Evolutionary conservation across 2,113 vertebrate genomes (phyloP).

Genomic region (Pica pica): DNA sequence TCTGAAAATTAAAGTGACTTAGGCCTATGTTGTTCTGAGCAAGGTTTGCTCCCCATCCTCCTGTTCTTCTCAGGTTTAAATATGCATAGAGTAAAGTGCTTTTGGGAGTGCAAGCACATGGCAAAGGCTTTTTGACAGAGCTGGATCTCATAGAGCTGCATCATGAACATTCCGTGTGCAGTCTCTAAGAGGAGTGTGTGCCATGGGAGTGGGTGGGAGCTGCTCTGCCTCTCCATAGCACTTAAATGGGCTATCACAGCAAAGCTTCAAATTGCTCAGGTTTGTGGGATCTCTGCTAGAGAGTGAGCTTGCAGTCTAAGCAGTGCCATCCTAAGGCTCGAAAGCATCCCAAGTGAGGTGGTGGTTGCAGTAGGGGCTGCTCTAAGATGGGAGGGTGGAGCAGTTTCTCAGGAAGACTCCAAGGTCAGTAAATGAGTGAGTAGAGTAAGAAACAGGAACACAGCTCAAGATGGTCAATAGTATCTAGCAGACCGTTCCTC

Average conservation of each 20-base stretch:
- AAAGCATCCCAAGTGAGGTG: neutral
- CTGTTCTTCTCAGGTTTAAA: neutral
- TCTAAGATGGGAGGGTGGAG: neutral
- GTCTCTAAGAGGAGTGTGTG: accelerated
- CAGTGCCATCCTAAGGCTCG: neutral
- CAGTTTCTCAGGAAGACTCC: neutral
- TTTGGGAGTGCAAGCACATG: neutral
- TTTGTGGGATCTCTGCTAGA: neutral
- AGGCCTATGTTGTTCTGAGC: neutral
- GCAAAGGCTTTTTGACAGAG: neutral
- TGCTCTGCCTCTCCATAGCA: neutral
- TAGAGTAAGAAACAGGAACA: neutral
- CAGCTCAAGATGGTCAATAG: neutral
- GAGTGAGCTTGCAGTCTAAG: neutral
- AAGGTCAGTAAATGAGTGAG: neutral
- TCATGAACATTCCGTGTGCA: neutral
- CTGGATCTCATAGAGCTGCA: neutral
- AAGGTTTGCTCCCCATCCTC: neutral
- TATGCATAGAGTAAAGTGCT: neutral
- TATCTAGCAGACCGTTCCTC: neutral
- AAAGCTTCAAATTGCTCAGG: neutral
- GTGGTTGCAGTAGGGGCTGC: neutral
- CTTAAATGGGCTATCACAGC: accelerated
- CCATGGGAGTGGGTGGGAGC: accelerated
- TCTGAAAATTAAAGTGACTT: neutral